phyloP scores from a whole-genome alignment of 2,888 invertebrate species.

The Chorisops tibialis region DNA sequence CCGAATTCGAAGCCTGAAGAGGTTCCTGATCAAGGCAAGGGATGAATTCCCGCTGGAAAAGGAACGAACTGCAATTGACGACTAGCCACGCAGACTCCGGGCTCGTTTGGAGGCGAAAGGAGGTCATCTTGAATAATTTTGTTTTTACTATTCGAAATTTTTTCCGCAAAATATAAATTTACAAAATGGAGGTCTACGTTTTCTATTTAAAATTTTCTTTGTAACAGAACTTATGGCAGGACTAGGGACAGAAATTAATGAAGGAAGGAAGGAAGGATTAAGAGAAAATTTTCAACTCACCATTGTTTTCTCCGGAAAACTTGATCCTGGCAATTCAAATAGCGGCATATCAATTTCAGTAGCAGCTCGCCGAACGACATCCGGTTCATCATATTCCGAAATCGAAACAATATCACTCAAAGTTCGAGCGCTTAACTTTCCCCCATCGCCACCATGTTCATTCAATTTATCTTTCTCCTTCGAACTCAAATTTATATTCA shows the following conservation, averaged over 20 bases:
- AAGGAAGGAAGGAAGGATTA: neutral
- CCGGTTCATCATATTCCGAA: slow-evolving; percentile 68
- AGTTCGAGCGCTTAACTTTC: slow-evolving; percentile 65
- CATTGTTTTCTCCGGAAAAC: slow-evolving; percentile 44
- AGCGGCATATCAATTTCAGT: slow-evolving; percentile 40
- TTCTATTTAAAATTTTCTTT: too few species aligned
- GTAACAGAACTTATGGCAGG: too few species aligned
- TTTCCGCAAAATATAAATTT: neutral
- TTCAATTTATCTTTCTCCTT: slow-evolving; percentile 37
- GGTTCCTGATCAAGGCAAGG: too few species aligned
- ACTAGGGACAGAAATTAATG: too few species aligned
- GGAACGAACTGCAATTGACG: too few species aligned
- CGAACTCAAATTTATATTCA: slow-evolving; percentile 56
- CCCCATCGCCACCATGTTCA: slow-evolving; percentile 53
- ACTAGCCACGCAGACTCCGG: too few species aligned
- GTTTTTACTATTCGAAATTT: neutral
- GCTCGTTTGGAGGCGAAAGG: too few species aligned
- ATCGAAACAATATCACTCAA: slow-evolving; percentile 71
- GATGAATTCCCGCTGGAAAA: too few species aligned
- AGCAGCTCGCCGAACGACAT: slow-evolving; percentile 57
- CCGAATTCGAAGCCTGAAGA: too few species aligned
- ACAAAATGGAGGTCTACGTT: too few species aligned
- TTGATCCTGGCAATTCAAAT: slow-evolving; percentile 37
- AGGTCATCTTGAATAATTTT: too few species aligned
- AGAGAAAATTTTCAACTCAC: slow-evolving; percentile 36